These are phyloP conservation scores for Meloidogyne exigua DNA, from an alignment of 1,140 invertebrate species.

Conservation along the genomic window DNA sequence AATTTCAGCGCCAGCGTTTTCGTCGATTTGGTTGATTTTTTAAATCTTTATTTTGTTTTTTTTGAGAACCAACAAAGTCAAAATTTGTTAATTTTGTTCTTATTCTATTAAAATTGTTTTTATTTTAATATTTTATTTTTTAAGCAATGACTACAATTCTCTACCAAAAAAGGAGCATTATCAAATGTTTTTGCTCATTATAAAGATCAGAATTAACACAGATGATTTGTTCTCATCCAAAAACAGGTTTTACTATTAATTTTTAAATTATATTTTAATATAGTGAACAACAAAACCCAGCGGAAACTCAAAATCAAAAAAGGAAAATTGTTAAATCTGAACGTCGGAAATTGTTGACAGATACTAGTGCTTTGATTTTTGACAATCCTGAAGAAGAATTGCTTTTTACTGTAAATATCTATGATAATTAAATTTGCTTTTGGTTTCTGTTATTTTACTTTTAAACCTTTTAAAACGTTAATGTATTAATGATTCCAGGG, in stretches of 20 bases:
- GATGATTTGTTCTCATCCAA: not conserved
- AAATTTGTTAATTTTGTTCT: no score
- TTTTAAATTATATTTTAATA: not conserved
- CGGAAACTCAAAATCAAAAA: conserved; percentile 17
- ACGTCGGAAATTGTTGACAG: conserved; percentile 31
- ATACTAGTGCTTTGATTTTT: conserved; percentile 35
- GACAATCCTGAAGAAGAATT: conserved; percentile 47
- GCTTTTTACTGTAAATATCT: conserved; percentile 39
- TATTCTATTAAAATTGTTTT: not conserved
- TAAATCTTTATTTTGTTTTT: not conserved
- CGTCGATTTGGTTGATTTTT: conserved; percentile 27
- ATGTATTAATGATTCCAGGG: no score
- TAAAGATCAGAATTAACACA: conserved; percentile 42
- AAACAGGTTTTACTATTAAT: not conserved
- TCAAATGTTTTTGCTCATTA: conserved; percentile 35
- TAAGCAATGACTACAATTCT: conserved; percentile 33
- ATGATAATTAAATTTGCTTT: not conserved
- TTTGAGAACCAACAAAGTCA: no score
- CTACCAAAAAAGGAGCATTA: conserved; percentile 36
- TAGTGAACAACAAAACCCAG: not conserved
- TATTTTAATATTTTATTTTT: not conserved
- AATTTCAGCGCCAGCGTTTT: conserved; percentile 48
- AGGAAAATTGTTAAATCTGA: conserved; percentile 50
- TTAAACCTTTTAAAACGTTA: no score
- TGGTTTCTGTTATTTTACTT: not conserved